A percentile compares a stretch with the other conserved stretches of the same genome.
These are phyloP conservation scores for Stenichneumon culpator DNA, from an alignment of 2,888 invertebrate species.

Conservation along the genomic window DNA sequence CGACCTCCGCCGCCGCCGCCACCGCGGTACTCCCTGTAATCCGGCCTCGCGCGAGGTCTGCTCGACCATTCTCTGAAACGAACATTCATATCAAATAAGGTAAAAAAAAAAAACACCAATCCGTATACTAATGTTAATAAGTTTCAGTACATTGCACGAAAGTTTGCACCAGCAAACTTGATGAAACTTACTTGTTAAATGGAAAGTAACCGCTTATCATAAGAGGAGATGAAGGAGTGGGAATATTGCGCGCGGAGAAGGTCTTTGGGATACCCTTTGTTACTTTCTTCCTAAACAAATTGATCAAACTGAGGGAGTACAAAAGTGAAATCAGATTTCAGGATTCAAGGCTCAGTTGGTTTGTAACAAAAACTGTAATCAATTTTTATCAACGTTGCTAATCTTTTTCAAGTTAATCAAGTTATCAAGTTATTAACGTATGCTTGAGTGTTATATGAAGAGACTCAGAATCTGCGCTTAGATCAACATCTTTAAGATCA, in stretches of 20 bases:
- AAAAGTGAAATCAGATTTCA: neutral
- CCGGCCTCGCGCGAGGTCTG: slow-evolving; percentile 91
- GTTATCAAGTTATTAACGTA: no score
- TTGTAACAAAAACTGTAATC: no score
- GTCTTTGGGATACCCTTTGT: slow-evolving; percentile 34
- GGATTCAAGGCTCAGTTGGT: neutral
- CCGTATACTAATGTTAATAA: neutral
- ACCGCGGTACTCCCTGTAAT: slow-evolving; percentile 92
- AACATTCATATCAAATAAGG: slow-evolving; percentile 7
- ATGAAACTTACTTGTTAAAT: slow-evolving; percentile 1
- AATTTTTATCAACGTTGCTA: no score
- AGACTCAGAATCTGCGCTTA: no score
- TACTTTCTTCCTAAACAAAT: slow-evolving; percentile 32
- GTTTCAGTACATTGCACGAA: neutral
- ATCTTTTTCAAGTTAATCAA: no score
- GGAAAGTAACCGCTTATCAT: slow-evolving; percentile 26
- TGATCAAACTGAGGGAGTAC: neutral
- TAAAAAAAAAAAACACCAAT: neutral
- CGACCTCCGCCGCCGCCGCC: slow-evolving; percentile 89
- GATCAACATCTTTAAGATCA: no score
- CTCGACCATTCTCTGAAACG: slow-evolving; percentile 84
- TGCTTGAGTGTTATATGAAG: no score
- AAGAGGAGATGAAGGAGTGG: slow-evolving; percentile 29
- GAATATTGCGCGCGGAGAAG: neutral
- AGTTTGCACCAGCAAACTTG: neutral